phyloP scores from a whole-genome alignment of 2,113 vertebrate genomes.

The Alces alces region DNA sequence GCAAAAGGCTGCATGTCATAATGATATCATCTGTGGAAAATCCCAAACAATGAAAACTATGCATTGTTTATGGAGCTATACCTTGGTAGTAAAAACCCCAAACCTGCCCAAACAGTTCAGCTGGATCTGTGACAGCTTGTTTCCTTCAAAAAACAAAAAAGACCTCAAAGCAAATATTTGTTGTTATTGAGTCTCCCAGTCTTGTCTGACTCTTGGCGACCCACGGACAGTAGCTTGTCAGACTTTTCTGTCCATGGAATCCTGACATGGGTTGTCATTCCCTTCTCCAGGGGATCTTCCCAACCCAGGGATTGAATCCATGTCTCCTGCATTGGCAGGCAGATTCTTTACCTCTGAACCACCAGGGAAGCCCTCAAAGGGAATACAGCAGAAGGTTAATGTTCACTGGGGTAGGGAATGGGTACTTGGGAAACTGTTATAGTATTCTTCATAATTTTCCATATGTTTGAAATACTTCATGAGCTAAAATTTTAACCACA shows the following conservation, averaged over 20 bases:
- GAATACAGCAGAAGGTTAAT: constrained; percentile 6
- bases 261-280: neutral
- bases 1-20: neutral
- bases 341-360: neutral
- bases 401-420: neutral
- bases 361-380: neutral
- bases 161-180: neutral
- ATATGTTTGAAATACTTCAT: neutral
- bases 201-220: neutral
- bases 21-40: constrained; percentile 44
- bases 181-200: neutral
- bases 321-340: neutral
- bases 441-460: neutral
- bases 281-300: neutral
- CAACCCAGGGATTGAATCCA: neutral
- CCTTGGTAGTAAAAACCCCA: neutral
- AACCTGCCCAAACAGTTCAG: neutral
- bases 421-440: neutral
- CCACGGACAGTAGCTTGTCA: neutral
- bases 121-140: neutral
- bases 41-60: neutral
- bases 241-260: neutral
- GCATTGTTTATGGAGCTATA: neutral
- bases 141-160: neutral
- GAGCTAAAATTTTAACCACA: neutral